Evolutionary conservation across 2,797 vertebrate genomes (phyloP).

Genomic region (Scolopax rusticola): DNA sequence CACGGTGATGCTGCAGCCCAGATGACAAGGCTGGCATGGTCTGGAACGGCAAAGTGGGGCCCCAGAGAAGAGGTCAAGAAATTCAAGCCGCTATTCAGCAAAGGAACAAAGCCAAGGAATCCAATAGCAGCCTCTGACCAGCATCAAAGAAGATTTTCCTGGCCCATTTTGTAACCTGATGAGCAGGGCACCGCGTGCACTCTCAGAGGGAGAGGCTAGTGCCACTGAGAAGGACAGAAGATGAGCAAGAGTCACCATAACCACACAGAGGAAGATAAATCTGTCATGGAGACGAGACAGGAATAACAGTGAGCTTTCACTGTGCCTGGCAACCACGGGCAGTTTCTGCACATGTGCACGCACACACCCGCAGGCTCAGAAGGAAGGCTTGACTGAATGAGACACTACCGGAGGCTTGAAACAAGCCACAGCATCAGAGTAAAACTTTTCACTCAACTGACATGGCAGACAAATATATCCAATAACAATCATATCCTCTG

Average conservation of each 20-base stretch:
- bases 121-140: neutral
- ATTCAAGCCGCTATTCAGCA: neutral
- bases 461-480: constrained; percentile 16
- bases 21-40: neutral
- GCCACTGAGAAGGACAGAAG: neutral
- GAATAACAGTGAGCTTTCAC: neutral
- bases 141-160: neutral
- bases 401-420: neutral
- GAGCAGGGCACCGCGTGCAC: neutral
- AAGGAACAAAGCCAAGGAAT: neutral
- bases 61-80: neutral
- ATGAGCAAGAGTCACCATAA: neutral
- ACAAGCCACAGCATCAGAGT: neutral
- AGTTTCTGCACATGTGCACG: neutral
- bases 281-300: neutral
- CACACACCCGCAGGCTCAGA: neutral
- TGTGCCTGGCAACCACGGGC: neutral
- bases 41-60: neutral
- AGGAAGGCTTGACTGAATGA: neutral
- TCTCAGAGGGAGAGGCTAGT: neutral
- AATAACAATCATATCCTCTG: neutral
- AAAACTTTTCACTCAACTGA: neutral
- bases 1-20: neutral
- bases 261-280: neutral
- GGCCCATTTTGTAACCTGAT: accelerated